phyloP scores from a whole-genome alignment of 1,140 invertebrate species.

The Drosophila suzukii region DNA sequence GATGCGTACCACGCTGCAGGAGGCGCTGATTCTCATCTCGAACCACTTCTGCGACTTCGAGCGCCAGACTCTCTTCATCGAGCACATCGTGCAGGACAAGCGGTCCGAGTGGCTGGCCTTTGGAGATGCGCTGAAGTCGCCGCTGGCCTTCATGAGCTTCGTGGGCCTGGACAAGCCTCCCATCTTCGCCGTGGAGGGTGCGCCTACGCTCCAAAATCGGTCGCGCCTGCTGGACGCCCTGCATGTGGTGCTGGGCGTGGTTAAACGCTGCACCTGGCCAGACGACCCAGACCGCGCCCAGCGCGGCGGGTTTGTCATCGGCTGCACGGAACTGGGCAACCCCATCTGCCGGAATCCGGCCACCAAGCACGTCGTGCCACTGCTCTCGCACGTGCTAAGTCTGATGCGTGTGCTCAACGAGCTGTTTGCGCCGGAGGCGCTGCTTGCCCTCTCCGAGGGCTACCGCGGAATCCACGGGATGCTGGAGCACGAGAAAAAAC shows the following conservation, averaged over 20 bases:
- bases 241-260: slow-evolving; percentile 91
- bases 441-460: slow-evolving; percentile 87
- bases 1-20: slow-evolving; percentile 92
- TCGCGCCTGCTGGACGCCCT: slow-evolving; percentile 88
- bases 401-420: slow-evolving; percentile 92
- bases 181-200: slow-evolving; percentile 84
- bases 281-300: slow-evolving; percentile 91
- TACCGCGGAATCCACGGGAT: slow-evolving; percentile 89
- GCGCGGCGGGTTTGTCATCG: slow-evolving; percentile 92
- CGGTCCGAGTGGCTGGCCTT: slow-evolving; percentile 88
- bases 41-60: slow-evolving; percentile 96
- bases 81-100: slow-evolving; percentile 90
- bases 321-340: slow-evolving; percentile 90
- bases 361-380: slow-evolving; percentile 90
- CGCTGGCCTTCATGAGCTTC: slow-evolving; percentile 90
- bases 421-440: slow-evolving; percentile 89
- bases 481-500: slow-evolving; percentile 89
- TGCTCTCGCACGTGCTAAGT: slow-evolving; percentile 91
- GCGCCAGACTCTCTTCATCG: slow-evolving; percentile 92
- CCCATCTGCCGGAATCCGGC: slow-evolving; percentile 94
- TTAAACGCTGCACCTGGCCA: slow-evolving; percentile 94
- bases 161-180: slow-evolving; percentile 91
- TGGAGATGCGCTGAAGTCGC: slow-evolving; percentile 87
- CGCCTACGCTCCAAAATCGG: slow-evolving; percentile 83
- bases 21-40: slow-evolving; percentile 91